These are phyloP conservation scores for Pitangus sulphuratus DNA, from an alignment of 2,797 vertebrate genomes.

Conservation along the genomic window DNA sequence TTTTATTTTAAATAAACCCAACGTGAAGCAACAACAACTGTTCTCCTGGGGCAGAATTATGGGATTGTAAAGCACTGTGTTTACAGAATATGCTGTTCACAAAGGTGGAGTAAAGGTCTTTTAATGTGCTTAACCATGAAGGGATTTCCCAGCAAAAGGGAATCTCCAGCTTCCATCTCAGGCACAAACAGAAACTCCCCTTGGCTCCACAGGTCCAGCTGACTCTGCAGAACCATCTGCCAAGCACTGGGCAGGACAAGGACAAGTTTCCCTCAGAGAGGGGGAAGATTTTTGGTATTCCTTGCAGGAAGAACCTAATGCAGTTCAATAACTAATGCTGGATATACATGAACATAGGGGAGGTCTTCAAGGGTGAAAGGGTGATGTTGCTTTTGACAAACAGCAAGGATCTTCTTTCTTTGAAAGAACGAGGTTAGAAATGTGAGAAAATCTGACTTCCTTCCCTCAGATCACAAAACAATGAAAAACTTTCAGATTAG, in stretches of 20 bases:
- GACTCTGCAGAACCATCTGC: not conserved
- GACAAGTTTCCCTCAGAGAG: not conserved
- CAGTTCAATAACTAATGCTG: not conserved
- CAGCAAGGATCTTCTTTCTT: not conserved
- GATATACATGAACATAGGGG: rapidly evolving
- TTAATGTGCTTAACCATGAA: not conserved
- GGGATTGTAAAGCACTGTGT: not conserved
- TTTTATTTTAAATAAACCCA: not conserved
- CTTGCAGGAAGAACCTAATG: not conserved
- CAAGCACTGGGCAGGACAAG: not conserved
- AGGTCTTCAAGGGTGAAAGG: not conserved
- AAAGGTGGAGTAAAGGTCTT: not conserved
- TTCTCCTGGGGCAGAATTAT: not conserved
- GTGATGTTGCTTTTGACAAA: not conserved
- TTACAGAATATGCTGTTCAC: not conserved
- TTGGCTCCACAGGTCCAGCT: not conserved
- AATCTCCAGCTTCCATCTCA: not conserved
- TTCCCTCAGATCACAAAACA: not conserved
- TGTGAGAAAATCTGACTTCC: not conserved
- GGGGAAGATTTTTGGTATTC: not conserved
- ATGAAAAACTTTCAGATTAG: not conserved
- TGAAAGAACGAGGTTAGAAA: not conserved
- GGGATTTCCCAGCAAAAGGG: conserved; percentile 23
- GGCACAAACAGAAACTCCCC: not conserved
- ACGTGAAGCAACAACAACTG: not conserved